Base-by-base conservation (phyloP, 1,140 invertebrate species). In the Eurosta solidaginis region DNA sequence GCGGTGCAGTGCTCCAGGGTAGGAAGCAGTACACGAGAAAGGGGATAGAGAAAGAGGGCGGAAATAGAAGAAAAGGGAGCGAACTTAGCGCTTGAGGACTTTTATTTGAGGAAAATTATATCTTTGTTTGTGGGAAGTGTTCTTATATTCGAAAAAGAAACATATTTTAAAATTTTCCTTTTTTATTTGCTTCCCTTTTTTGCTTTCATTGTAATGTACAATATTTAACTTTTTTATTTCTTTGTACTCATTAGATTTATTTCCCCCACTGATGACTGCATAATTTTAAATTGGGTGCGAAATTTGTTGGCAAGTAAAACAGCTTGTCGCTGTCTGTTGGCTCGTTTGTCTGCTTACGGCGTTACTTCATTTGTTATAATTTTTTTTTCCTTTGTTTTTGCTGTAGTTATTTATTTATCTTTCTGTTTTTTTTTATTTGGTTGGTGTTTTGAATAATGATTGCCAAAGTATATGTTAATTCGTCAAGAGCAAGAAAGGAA, bases 281-380 rank as follows among this genome's bases (percentile, higher is more conserved):
- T 68, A 40, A 68, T 68, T 40, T 68, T 33, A 68, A 68, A 68
- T 68, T 68, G 59, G 59, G 59, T 68, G 59, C 59, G 59, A 68
- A 68, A 68, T 68, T 42, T 68, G 59, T 68, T 68, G 59, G 59
- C 59, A 68, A 68, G 59, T 68, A 10, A 68, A 68, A 68, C 36
- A 68, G 59, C 36, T 68, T 68, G 36, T 68, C 29, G 59, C 33
- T 68, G 59, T 68, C 59, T 52, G 22, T 52, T 12, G 25, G 9
- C 10, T 25, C 36, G 54, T 59, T 27, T 25, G 29, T 59, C 54
- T 68, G 33, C 22, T 40, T 68, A 40, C 17, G 14, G 59, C n/a
- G 33, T 68, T 68, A 22, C 59, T 22, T 68, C 59, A 68, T 22
- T 68, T 68, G 36, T 68, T 68, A 68, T 42, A n/a, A n/a, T 33